Conservation (phyloP, 2,113 vertebrate genomes). For the Tautogolabrus adspersus region DNA sequence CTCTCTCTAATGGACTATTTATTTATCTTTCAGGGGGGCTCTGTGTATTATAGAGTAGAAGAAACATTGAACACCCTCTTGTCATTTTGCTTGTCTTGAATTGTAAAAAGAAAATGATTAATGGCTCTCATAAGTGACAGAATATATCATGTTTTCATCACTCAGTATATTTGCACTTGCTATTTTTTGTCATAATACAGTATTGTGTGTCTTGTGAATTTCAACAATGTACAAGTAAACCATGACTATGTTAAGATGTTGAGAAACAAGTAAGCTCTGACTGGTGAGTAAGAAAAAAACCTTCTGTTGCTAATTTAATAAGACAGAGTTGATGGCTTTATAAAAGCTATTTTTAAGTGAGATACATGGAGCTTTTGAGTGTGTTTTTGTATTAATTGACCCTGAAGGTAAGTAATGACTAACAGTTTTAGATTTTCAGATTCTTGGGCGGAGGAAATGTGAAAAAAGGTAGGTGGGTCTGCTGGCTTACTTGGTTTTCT, state of each 20-base stretch:
- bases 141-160: constrained; percentile 76
- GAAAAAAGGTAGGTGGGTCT: constrained; percentile 83
- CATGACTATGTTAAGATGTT: constrained; percentile 88
- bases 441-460: constrained; percentile 46
- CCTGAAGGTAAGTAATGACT: constrained; percentile 83
- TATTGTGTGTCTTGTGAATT: constrained; percentile 83
- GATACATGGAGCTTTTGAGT: constrained; percentile 83
- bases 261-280: constrained; percentile 87
- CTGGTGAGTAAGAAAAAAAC: constrained; percentile 89
- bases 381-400: constrained; percentile 83
- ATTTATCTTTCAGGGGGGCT: constrained; percentile 84
- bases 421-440: constrained; percentile 81
- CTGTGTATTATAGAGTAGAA: constrained; percentile 84
- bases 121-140: constrained; percentile 76
- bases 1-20: constrained; percentile 83
- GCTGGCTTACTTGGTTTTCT: constrained; percentile 41
- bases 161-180: constrained; percentile 74
- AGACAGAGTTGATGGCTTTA: constrained; percentile 78
- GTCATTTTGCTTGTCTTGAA: constrained; percentile 78
- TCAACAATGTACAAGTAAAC: constrained; percentile 87
- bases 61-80: constrained; percentile 79
- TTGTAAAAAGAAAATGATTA: constrained; percentile 71
- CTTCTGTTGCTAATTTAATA: constrained; percentile 87
- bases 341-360: constrained; percentile 75
- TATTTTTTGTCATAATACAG: constrained; percentile 79